Evolutionary conservation across 2,113 vertebrate genomes (phyloP).

Genomic region (Catharus bicknelli): DNA sequence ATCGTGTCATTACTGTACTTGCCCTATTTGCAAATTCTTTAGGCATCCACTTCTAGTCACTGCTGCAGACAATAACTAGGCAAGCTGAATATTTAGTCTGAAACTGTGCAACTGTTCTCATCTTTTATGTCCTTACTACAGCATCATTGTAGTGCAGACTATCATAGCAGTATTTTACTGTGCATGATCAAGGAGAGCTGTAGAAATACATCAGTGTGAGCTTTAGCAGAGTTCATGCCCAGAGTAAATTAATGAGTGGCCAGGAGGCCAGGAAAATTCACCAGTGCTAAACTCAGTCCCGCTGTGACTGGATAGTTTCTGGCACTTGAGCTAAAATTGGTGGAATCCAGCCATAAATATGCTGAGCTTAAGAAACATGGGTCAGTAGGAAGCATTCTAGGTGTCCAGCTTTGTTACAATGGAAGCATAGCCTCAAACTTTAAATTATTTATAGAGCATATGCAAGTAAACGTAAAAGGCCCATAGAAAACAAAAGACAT

Average conservation of each 20-base stretch:
- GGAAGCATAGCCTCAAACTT: neutral
- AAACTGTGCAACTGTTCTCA: neutral
- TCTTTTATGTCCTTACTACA: neutral
- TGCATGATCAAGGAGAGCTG: neutral
- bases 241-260: neutral
- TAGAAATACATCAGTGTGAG: neutral
- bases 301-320: neutral
- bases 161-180: neutral
- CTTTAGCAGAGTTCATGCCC: neutral
- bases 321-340: neutral
- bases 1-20: neutral
- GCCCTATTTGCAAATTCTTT: neutral
- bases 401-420: neutral
- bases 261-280: neutral
- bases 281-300: slow-evolving; percentile 3
- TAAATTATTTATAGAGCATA: neutral
- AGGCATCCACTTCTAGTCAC: neutral
- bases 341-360: neutral
- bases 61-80: neutral
- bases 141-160: neutral
- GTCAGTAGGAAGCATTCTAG: neutral
- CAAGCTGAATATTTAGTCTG: neutral
- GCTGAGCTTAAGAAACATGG: neutral
- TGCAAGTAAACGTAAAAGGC: neutral
- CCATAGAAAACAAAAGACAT: neutral